Evolutionary conservation across 1,140 invertebrate species (phyloP), one percentile per base, ranked within the genome.

Genomic region (Bradysia coprophila): DNA sequence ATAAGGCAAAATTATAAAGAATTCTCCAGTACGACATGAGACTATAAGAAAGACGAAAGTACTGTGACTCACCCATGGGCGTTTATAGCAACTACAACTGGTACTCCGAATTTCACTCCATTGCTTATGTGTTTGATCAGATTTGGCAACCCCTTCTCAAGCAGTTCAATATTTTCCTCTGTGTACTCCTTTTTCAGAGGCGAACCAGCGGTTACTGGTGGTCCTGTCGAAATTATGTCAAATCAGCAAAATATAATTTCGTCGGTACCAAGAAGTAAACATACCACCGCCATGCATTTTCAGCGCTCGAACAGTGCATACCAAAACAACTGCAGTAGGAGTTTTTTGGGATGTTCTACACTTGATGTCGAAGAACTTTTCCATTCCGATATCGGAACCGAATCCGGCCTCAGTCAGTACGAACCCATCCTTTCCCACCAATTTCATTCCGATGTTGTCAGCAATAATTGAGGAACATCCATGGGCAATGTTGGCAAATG

Each of bases 241-340:
- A n/a, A n/a, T n/a, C n/a, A n/a, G n/a, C n/a, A n/a, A n/a, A n/a
- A n/a, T n/a, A n/a, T n/a, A n/a, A n/a, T n/a, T n/a, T n/a, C n/a
- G n/a, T n/a, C n/a, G n/a, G n/a, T n/a, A n/a, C n/a, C n/a, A n/a
- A n/a, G n/a, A n/a, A n/a, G n/a, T n/a, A 1, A 76, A 51, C 3
- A 91, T 88, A 1, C 93, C 95, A 41, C 94, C 94, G 15, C 95
- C 95, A 62, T 98, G 95, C 88, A 97, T 95, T 68, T 98, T 99
- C 21, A 98, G 67, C 13, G 95, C 94, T 49, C 94, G 67, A 11
- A 98, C 71, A 0, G 94, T 97, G 1, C 85, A 75, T 4, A 99
- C 95, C 19, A 98, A 65, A 1, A 98, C 92, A 18, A 90, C 81
- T 51, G 81, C 88, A 65, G 86, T 82, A 2, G 95, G 93, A n/a